Evolutionary conservation across 2,888 invertebrate species (phyloP).

Genomic region (Trichopria drosophilae): DNA sequence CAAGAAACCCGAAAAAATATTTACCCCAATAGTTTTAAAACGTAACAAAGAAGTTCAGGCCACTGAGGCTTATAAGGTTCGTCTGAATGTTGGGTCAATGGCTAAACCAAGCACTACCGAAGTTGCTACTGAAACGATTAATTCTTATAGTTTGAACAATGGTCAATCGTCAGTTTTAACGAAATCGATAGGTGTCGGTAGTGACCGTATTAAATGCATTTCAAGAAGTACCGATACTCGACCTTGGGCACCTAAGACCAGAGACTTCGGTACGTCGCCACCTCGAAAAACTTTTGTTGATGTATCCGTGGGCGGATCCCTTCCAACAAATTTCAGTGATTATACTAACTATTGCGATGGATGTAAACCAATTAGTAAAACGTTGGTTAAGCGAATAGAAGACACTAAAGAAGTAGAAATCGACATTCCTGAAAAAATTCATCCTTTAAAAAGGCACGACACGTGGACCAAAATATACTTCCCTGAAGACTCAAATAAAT

Average conservation of each 20-base stretch:
- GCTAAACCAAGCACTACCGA: slow-evolving; percentile 55
- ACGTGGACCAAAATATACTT: slow-evolving; percentile 53
- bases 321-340: slow-evolving; percentile 59
- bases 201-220: no score
- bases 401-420: slow-evolving; percentile 45
- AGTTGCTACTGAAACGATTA: slow-evolving; percentile 53
- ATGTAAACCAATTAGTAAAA: slow-evolving; percentile 64
- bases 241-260: slow-evolving; percentile 51
- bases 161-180: slow-evolving; percentile 57
- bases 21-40: no score
- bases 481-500: slow-evolving; percentile 47
- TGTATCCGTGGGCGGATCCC: slow-evolving; percentile 61
- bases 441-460: slow-evolving; percentile 53
- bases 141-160: no score
- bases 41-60: slow-evolving; percentile 44
- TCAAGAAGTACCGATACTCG: slow-evolving; percentile 61
- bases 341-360: slow-evolving; percentile 66
- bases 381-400: slow-evolving; percentile 59
- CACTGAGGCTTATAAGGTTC: slow-evolving; percentile 45
- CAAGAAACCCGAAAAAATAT: no score
- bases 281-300: slow-evolving; percentile 59
- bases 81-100: slow-evolving; percentile 51
- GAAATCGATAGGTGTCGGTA: slow-evolving; percentile 65
- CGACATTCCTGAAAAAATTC: no score
- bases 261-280: slow-evolving; percentile 54